A percentile compares a stretch with the other conserved stretches of the same genome.
phyloP scores from a whole-genome alignment of 2,113 vertebrate species.

The Caranx ignobilis region DNA sequence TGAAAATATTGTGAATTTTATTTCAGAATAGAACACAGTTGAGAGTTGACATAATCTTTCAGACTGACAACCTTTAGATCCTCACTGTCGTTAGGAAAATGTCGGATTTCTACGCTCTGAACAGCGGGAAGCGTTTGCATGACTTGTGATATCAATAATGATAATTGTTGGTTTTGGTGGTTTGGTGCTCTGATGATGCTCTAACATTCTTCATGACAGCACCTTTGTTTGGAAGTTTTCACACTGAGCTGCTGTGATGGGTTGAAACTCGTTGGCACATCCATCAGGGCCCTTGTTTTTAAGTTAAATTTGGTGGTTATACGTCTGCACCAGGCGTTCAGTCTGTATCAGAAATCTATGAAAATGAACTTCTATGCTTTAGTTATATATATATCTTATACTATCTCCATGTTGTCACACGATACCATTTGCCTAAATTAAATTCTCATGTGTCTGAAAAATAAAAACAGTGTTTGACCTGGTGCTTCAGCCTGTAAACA shows the following conservation, averaged over 20 bases:
- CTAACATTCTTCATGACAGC: constrained; percentile 30
- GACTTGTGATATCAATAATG: constrained; percentile 18
- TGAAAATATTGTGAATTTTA: constrained; percentile 83
- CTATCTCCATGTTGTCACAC: constrained; percentile 10
- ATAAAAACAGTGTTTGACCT: constrained; percentile 6
- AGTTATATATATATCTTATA: constrained; percentile 1
- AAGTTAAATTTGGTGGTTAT: constrained; percentile 15
- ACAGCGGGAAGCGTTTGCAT: constrained; percentile 43
- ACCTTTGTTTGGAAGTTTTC: constrained; percentile 29
- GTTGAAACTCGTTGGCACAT: constrained; percentile 47
- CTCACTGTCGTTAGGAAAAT: constrained; percentile 28
- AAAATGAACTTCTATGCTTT: neutral
- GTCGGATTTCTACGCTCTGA: constrained; percentile 38
- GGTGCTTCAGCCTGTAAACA: constrained; percentile 48
- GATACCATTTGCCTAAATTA: constrained; percentile 24
- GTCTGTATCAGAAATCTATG: constrained; percentile 8
- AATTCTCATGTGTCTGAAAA: constrained; percentile 20
- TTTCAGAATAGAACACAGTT: constrained; percentile 79
- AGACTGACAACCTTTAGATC: constrained; percentile 54
- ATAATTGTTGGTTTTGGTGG: constrained; percentile 16
- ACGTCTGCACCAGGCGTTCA: neutral
- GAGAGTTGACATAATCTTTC: constrained; percentile 67
- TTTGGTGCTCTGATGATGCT: constrained; percentile 21
- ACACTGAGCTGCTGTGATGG: constrained; percentile 14
- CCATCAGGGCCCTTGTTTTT: constrained; percentile 14